phyloP scores from a whole-genome alignment of 2,797 vertebrate species.

The Poeciliopsis turneri region DNA sequence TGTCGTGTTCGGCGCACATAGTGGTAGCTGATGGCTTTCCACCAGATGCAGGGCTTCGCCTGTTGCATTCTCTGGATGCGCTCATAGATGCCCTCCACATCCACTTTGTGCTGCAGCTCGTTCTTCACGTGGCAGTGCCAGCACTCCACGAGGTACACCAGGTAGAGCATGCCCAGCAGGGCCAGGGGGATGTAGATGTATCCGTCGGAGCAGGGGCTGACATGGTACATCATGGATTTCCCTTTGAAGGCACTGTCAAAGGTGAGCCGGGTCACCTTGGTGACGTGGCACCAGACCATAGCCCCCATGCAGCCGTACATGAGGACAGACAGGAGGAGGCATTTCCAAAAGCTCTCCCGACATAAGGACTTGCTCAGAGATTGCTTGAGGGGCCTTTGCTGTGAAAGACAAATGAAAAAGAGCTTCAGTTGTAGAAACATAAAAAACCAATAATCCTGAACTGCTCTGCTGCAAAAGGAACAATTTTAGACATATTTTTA shows the following conservation, averaged over 20 bases:
- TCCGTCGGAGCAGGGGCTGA: constrained; percentile 96
- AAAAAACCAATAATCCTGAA: background rate
- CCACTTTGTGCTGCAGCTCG: constrained; percentile 90
- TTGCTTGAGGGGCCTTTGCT: constrained; percentile 94
- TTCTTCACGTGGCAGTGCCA: constrained; percentile 97
- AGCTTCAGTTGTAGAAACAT: constrained; percentile 13
- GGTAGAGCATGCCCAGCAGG: constrained; percentile 93
- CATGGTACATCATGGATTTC: constrained; percentile 98
- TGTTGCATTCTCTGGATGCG: constrained; percentile 89
- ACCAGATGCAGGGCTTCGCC: constrained; percentile 93
- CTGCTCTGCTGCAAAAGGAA: background rate
- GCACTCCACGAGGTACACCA: constrained; percentile 96
- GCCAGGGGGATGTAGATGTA: constrained; percentile 98
- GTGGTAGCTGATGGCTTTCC: constrained; percentile 96
- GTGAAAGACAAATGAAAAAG: constrained; percentile 44
- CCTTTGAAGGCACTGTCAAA: constrained; percentile 95
- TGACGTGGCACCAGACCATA: constrained; percentile 97
- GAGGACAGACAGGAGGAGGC: constrained; percentile 92
- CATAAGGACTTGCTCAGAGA: constrained; percentile 96
- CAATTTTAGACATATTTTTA: background rate
- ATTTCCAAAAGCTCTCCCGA: constrained; percentile 98
- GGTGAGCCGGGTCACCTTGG: constrained; percentile 94
- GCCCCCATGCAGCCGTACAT: constrained; percentile 97
- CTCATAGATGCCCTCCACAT: constrained; percentile 81
- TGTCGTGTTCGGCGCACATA: constrained; percentile 91